Percentiles rank a stretch among this genome's conserved stretches.
phyloP scores from a whole-genome alignment of 1,140 invertebrate species.

The Gryllus bimaculatus region DNA sequence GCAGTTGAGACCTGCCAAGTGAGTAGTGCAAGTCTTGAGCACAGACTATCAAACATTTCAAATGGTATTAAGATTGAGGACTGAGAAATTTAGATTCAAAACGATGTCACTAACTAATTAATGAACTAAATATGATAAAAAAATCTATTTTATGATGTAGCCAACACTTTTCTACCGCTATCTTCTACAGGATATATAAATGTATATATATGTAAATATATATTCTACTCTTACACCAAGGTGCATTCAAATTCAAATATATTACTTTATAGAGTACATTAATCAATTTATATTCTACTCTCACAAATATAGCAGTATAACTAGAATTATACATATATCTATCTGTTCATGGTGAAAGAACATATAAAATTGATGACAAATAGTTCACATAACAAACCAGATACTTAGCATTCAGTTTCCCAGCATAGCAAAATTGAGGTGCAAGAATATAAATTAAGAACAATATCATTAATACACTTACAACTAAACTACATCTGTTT shows the following conservation, averaged over 20 bases:
- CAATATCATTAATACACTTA: neutral
- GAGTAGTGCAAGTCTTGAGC: constrained; percentile 3
- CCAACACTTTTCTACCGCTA: neutral
- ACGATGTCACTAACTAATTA: neutral
- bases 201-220: neutral
- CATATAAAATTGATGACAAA: neutral
- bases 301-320: neutral
- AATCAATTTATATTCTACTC: neutral
- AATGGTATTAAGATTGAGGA: constrained; percentile 1
- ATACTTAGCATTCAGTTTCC: neutral
- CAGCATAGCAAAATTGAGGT: neutral
- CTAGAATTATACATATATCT: neutral
- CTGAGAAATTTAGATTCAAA: constrained; percentile 5
- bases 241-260: neutral
- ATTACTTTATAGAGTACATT: neutral
- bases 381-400: neutral
- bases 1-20: constrained; percentile 2
- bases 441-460: constrained; percentile 6
- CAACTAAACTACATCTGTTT: neutral
- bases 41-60: constrained; percentile 5
- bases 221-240: neutral
- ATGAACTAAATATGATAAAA: neutral
- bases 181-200: neutral
- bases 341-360: neutral
- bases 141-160: neutral